These are phyloP conservation scores for Dromius quadrimaculatus DNA, from an alignment of 2,888 invertebrate species.

Conservation along the genomic window DNA sequence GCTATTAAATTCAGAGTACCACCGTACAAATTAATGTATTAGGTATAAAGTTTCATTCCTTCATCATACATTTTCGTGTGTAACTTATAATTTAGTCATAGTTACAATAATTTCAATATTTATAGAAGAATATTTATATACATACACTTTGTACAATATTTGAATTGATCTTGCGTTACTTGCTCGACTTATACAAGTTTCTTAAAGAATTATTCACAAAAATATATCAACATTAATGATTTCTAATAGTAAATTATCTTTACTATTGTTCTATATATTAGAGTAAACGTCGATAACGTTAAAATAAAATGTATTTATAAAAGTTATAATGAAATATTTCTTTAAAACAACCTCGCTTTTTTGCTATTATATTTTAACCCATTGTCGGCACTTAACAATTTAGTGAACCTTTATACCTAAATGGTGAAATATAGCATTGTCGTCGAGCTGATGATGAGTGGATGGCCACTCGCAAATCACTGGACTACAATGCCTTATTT, in stretches of 20 bases:
- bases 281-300: conserved; percentile 21
- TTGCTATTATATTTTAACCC: no score
- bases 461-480: no score
- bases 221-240: neutral
- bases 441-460: no score
- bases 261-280: conserved; percentile 34
- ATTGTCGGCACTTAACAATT: no score
- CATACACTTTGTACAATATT: conserved; percentile 32
- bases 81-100: conserved; percentile 38
- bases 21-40: conserved; percentile 34
- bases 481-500: no score
- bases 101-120: conserved; percentile 37
- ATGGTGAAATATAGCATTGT: no score
- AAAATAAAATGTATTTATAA: conserved; percentile 32
- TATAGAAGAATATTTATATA: conserved; percentile 40
- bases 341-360: no score
- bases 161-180: conserved; percentile 34
- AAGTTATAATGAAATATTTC: conserved; percentile 23
- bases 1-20: conserved; percentile 9
- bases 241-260: conserved; percentile 15
- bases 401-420: no score
- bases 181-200: conserved; percentile 16
- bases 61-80: conserved; percentile 37
- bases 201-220: conserved; percentile 12
- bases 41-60: conserved; percentile 32